Evolutionary conservation across 2,888 invertebrate genomes (phyloP), one percentile per base, ranked within the genome.

Genomic region (Dioctria rufipes): DNA sequence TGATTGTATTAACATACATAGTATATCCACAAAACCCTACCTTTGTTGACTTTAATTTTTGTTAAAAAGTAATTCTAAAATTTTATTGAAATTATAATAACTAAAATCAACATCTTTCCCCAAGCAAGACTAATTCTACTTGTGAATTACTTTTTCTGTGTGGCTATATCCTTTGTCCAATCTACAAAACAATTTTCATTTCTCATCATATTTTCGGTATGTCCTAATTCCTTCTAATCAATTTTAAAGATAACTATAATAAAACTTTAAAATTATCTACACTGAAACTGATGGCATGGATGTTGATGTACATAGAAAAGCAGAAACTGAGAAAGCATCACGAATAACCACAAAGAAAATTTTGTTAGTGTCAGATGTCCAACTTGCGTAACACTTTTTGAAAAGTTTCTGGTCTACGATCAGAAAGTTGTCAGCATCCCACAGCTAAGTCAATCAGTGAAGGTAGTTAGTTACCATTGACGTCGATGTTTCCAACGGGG

Each of bases 251-350:
- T 25, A 39, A 37, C 54, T 49, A 2, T 25, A 54, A 69, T 69
- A 69, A 51, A 69, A 69, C 69, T 69, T 69, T 69, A 51, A 51
- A 69, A 69, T 69, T 51, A 69, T 69, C 49, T 69, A 69, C 49
- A 69, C 54, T 69, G 25, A 25, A 25, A 25, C 25, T 51, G 51
- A 9, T 51, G 39, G 51, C 25, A 25, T 51, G 69, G 25, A 37
- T 37, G 25, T 25, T 25, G 25, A 25, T 25, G 25, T 25, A 25
- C 25, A 25, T 25, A 25, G 25, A 25, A 2, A 25, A 58, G 5
- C 61, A 37, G 43, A 13, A 25, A 25, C 25, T 25, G 0, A 25
- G 25, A 25, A 25, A 25, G 25, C 25, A 25, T 25, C 25, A 46
- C 9, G 61, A 39, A 13, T 9, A 43, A 40, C 37, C 73, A 42